Evolutionary conservation across 2,888 invertebrate genomes (phyloP), one percentile per base, ranked within the genome.

Genomic region (Eudasyphora cyanicolor): DNA sequence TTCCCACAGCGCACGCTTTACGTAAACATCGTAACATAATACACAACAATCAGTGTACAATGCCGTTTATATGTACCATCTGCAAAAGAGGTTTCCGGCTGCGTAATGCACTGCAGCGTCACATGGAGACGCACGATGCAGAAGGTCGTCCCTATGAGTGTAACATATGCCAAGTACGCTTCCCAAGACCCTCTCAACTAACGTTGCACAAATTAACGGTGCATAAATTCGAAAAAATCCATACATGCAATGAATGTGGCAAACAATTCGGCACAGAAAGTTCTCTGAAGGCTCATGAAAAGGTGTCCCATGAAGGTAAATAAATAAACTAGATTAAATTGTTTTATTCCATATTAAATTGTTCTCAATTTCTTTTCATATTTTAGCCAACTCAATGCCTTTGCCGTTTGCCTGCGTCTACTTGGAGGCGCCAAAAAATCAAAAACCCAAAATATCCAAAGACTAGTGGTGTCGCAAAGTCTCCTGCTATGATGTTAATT

Each of bases 221-320:
- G 67, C 90, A 90, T 54, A 87, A 90, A 82, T 85, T 90, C 42
- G 87, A 89, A 82, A 91, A 90, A 79, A 89, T 89, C 70, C 89
- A 88, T 70, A 87, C 89, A 32, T 90, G 90, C 82, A 86, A 88
- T 38, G 87, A 89, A 82, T 90, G 90, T 76, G 91, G 89, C 86
- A 91, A 89, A 84, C 89, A 90, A 86, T 90, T 90, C 86, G 91
- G 89, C 80, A 91, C 90, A 79, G 90, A 91, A 86, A 89, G 89
- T 83, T 90, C 91, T 67, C 84, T 90, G 76, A 89, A 91, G 87
- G 89, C 90, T 76, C 90, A 90, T 86, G 86, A 87, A 76, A 89
- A 88, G 83, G 78, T 76, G 54, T 90, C 89, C 84, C 91, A 90
- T 76, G 88, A 87, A 87, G 91, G 90, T 90, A 88, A 87, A 91